These are phyloP conservation scores for Eretmodus cyanostictus DNA, from an alignment of 2,113 vertebrate genomes.

Conservation along the genomic window DNA sequence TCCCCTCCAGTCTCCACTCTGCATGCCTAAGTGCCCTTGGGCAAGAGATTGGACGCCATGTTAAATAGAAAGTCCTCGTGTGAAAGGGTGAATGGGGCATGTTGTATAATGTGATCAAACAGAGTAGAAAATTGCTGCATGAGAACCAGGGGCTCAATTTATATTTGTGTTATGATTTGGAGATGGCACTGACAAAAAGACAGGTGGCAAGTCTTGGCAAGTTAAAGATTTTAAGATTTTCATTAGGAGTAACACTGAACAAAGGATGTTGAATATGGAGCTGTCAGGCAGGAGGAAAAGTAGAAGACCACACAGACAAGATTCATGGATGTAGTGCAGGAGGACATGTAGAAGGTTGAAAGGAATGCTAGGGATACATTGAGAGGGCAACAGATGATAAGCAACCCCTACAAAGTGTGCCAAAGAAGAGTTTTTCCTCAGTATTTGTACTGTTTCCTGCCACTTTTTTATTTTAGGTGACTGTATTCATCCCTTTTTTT, in stretches of 20 bases:
- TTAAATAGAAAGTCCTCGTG: background rate
- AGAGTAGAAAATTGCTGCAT: background rate
- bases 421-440: background rate
- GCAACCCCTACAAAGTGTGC: background rate
- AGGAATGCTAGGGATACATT: background rate
- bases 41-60: background rate
- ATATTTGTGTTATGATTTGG: background rate
- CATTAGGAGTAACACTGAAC: background rate
- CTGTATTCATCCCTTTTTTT: background rate
- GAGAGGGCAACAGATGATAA: background rate
- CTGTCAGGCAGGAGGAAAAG: background rate
- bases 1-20: background rate
- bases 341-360: background rate
- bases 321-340: background rate
- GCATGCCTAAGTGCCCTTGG: background rate
- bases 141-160: background rate
- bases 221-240: background rate
- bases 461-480: background rate
- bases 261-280: background rate
- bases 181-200: background rate
- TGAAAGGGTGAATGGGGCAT: background rate
- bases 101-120: background rate
- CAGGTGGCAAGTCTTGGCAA: background rate
- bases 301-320: background rate
- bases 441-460: background rate